Evolutionary conservation across 2,888 invertebrate species (phyloP).

Genomic region (Drosophila picticornis): DNA sequence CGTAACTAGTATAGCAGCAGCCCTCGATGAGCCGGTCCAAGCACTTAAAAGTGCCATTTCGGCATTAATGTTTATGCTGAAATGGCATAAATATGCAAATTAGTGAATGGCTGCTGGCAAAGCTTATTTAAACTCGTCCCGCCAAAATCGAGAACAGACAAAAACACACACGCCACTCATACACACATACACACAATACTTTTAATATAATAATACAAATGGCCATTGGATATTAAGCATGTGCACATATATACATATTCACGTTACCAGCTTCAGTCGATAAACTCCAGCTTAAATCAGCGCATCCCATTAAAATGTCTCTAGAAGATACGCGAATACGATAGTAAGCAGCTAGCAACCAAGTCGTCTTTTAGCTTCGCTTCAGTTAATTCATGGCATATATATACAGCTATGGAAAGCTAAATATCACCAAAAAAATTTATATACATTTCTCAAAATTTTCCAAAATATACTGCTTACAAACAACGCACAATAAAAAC

Average conservation of each 20-base stretch:
- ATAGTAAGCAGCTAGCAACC: slow-evolving; percentile 19
- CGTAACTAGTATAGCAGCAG: slow-evolving; percentile 55
- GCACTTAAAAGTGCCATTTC: slow-evolving; percentile 80
- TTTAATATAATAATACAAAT: slow-evolving; percentile 49
- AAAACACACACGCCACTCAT: not conserved
- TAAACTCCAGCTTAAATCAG: slow-evolving; percentile 44
- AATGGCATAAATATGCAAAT: slow-evolving; percentile 79
- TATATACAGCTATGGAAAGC: not conserved
- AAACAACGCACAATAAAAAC: not conserved
- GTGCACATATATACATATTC: slow-evolving; percentile 50
- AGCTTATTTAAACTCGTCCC: slow-evolving; percentile 47
- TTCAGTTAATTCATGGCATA: not conserved
- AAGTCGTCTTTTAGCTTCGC: slow-evolving; percentile 28
- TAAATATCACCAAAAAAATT: not conserved
- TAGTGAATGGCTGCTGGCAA: slow-evolving; percentile 82
- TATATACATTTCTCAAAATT: not conserved
- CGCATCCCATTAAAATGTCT: slow-evolving; percentile 53
- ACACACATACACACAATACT: not conserved
- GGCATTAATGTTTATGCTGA: slow-evolving; percentile 74
- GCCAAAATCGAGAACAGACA: slow-evolving; percentile 57
- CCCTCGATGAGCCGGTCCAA: slow-evolving; percentile 64
- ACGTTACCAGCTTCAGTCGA: slow-evolving; percentile 44
- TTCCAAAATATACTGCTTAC: no score
- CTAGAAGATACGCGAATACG: slow-evolving; percentile 12
- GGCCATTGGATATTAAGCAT: slow-evolving; percentile 60